Evolutionary conservation across 2,797 vertebrate species (phyloP), one percentile per base, ranked within the genome.

Genomic region (Mastacembelus armatus): DNA sequence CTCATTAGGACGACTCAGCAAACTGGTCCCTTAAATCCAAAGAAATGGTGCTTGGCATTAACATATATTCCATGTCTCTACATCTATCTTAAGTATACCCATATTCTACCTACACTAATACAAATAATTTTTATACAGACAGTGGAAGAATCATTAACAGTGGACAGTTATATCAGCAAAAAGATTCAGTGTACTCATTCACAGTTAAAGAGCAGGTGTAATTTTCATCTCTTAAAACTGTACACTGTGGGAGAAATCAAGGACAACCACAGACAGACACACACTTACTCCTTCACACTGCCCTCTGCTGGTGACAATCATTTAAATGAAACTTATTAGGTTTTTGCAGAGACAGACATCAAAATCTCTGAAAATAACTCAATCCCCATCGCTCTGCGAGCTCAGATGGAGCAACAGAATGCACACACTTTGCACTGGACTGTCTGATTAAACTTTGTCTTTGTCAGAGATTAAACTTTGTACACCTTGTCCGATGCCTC

Each of bases 271-370:
- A 10, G 32, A 51, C 30, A 27, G 19, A 7, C 38, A 27, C 18
- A 7, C 19, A 7, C 11, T 15, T 1, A 33, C 60, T 12, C 30
- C 4, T 61, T 49, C 42, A 58, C 65, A 33, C 39, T 24, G 75
- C 87, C 89, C 86, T 88, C 90, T 88, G 19, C 66, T 88, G 90
- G 84, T 42, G 65, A 39, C 24, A 8, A 18, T 15, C 2, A 3
- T 33, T 27, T 11, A 2, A 48, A 24, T 43, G 42, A 72, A 67
- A 71, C 42, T 39, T 26, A 32, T 38, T 24, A 2, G 11, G 14
- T 49, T 67, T 83, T 60, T 47, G 63, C 69, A 73, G 71, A 83
- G 21, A 40, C 57, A 49, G n/a, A 32, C 33, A 44, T 55, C 10
- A 18, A 74, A 78, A 74, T 38, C 67, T 21, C 48, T 79, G 42